Base-by-base conservation (phyloP, 1,140 invertebrate genomes). In the Scaptomyza montana region DNA sequence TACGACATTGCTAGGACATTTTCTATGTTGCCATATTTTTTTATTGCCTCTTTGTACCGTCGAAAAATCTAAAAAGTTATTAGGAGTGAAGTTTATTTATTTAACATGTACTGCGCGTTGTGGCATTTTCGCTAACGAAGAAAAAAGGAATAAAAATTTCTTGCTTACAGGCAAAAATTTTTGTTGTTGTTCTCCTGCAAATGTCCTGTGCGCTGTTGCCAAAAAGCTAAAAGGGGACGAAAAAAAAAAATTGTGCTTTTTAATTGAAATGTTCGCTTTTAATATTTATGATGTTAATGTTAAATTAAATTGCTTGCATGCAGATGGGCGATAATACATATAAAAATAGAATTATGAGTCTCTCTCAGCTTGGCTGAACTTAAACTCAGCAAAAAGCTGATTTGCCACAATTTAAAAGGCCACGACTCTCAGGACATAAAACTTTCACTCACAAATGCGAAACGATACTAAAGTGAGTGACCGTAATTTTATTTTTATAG, bases 401-500 rank as follows among this genome's bases (percentile, higher is more conserved):
- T 12, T 55, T 19, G 9, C 2, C 21, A 25, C 9, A 54, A 53
- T 51, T 61, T 39, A 3, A 33, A 61, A 36, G 49, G 9, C 8
- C 3, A 9, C 13, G 2, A 46, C 28, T 46, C 25, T 0, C 3
- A 8, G 16, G 41, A 30, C 25, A 12, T 3, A 25, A 5, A 7
- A 49, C 21, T 61, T 43, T 53, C 16, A 30, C 41, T 47, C 47
- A 49, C n/a, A 47, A 36, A 36, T 8, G 39, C 50, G 1, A 43
- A 43, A 64, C 47, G 60, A 68, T 62, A 85, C 80, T 87, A 82
- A 77, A 89, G 82, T 89, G 55, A 67, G 49, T 45, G 66, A 61
- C 61, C 64, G 59, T 89, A 81, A 90, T 90, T 89, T 80, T 73
- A 49, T 82, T 92, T 36, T 92, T 73, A 76, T 82, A 96, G 95